These are phyloP conservation scores for Automeris io DNA, from an alignment of 2,888 invertebrate genomes.

Conservation along the genomic window DNA sequence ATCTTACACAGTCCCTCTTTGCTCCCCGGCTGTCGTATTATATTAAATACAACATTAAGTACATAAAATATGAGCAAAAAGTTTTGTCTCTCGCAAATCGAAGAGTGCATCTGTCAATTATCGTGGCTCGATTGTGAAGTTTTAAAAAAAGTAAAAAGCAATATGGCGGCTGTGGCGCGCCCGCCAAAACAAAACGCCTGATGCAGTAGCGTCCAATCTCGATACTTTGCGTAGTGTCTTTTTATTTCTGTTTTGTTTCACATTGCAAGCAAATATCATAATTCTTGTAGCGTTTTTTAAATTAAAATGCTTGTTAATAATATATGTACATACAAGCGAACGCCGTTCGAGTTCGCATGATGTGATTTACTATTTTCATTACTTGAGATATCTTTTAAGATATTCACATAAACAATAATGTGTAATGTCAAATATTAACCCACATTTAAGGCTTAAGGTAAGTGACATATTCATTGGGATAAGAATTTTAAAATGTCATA, in stretches of 20 bases:
- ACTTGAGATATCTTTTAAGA: too few species aligned
- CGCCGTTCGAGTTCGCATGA: too few species aligned
- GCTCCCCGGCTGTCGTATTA: conserved; percentile 17
- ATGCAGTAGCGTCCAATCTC: conserved; percentile 12
- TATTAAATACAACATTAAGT: conserved; percentile 12
- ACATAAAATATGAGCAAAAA: conserved; percentile 16
- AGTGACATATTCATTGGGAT: too few species aligned
- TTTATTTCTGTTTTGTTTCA: conserved; percentile 12
- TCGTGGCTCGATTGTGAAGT: conserved; percentile 11
- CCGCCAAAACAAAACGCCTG: conserved; percentile 6
- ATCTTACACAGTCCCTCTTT: neutral
- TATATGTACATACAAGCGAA: too few species aligned
- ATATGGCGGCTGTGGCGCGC: conserved; percentile 12
- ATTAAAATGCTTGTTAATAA: too few species aligned
- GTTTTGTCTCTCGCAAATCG: conserved; percentile 7
- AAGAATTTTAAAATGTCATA: too few species aligned
- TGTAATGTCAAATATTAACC: too few species aligned
- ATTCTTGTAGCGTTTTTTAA: too few species aligned
- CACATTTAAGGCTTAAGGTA: too few species aligned
- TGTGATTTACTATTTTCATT: too few species aligned
- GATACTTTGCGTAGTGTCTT: too few species aligned
- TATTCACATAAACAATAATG: too few species aligned
- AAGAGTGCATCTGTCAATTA: conserved; percentile 24
- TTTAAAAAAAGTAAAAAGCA: conserved; percentile 16
- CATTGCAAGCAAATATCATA: conserved; percentile 10